phyloP scores from a whole-genome alignment of 2,888 invertebrate species.

The Latrodectus hesperus region DNA sequence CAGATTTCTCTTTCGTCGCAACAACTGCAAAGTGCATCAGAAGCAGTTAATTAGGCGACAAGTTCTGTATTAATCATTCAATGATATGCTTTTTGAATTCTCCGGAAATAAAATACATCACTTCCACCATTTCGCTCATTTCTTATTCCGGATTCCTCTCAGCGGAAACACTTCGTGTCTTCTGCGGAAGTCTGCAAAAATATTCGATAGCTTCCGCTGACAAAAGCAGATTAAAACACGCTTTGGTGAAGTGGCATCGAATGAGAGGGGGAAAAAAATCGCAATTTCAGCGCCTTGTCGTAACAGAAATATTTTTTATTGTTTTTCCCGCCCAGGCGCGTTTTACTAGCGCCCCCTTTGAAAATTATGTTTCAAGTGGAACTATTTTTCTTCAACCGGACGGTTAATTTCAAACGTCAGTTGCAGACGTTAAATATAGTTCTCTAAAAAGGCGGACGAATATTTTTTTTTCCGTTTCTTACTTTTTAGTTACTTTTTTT shows the following conservation, averaged over 20 bases:
- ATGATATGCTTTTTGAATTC: no score
- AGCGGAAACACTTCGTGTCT: no score
- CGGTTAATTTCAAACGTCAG: constrained; percentile 68
- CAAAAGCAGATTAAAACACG: constrained; percentile 44
- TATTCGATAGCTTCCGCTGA: constrained; percentile 39
- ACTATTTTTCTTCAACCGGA: constrained; percentile 63
- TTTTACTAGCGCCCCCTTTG: constrained; percentile 26
- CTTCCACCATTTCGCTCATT: no score
- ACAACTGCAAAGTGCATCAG: no score
- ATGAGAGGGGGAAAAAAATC: constrained; percentile 1
- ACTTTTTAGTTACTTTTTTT: neutral
- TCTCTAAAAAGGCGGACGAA: constrained; percentile 51
- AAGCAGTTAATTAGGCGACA: no score
- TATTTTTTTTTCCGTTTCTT: constrained; percentile 28
- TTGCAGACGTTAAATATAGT: constrained; percentile 67
- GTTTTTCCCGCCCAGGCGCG: constrained; percentile 14
- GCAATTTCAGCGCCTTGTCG: constrained; percentile 37
- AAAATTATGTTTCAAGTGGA: constrained; percentile 66
- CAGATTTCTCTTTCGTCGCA: no score
- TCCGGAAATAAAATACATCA: no score
- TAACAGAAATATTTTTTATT: constrained; percentile 55
- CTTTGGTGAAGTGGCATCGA: constrained; percentile 37
- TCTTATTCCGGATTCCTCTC: no score
- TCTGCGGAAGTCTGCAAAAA: constrained; percentile 8
- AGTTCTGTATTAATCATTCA: no score